phyloP scores from a whole-genome alignment of 2,888 invertebrate genomes.

The Eilema caniola region DNA sequence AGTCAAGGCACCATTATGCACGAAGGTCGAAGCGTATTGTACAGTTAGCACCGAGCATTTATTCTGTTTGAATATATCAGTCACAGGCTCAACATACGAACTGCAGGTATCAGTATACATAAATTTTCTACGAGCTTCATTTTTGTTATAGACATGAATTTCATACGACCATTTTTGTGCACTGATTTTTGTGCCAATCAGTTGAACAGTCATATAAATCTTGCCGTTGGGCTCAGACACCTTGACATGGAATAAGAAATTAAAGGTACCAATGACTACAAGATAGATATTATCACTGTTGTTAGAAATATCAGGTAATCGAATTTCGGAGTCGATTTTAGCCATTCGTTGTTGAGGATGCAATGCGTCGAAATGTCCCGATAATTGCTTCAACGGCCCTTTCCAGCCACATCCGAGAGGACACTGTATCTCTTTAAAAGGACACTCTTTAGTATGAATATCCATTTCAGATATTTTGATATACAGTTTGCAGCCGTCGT shows the following conservation, averaged over 20 bases:
- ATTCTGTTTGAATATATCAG: slow-evolving; percentile 53
- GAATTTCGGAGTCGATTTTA: slow-evolving; percentile 66
- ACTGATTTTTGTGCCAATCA: slow-evolving; percentile 65
- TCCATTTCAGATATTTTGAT: slow-evolving; percentile 60
- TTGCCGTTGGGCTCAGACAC: slow-evolving; percentile 49
- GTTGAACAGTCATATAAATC: slow-evolving; percentile 67
- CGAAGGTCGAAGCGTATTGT: slow-evolving; percentile 38
- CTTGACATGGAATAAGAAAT: slow-evolving; percentile 68
- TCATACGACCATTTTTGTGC: slow-evolving; percentile 75
- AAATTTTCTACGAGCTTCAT: slow-evolving; percentile 65
- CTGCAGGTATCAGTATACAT: slow-evolving; percentile 60
- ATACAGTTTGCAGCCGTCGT: slow-evolving; percentile 63
- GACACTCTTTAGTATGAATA: slow-evolving; percentile 67
- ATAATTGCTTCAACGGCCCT: slow-evolving; percentile 67
- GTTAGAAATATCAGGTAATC: slow-evolving; percentile 48
- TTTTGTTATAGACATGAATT: slow-evolving; percentile 73
- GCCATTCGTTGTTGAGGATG: slow-evolving; percentile 58
- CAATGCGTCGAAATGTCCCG: slow-evolving; percentile 60
- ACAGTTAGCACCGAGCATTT: slow-evolving; percentile 63
- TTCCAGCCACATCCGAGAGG: slow-evolving; percentile 67
- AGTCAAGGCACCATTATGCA: slow-evolving; percentile 27
- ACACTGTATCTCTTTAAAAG: slow-evolving; percentile 65
- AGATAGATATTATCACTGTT: slow-evolving; percentile 57
- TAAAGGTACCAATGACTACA: slow-evolving; percentile 57
- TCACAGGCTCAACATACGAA: slow-evolving; percentile 49